Base-by-base conservation (phyloP, 2,113 vertebrate genomes). In the Tautogolabrus adspersus region DNA sequence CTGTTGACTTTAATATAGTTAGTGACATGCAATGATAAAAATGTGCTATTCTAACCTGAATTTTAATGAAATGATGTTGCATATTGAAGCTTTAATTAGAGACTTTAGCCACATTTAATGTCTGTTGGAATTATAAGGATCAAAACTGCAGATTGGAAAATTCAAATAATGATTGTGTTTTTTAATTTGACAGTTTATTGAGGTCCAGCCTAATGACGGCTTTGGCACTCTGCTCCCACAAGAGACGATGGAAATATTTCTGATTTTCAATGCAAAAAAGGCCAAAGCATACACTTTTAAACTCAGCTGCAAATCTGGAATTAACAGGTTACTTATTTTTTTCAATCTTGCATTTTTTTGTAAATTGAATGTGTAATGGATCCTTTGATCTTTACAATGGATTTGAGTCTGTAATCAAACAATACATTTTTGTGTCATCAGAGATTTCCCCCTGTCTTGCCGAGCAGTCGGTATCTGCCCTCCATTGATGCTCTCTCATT, bases 191-290 rank as follows among this genome's bases (percentile, higher is more conserved):
- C 89, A 99, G 97, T 97, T 93, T 77, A 82, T 97, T 61, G 96
- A 98, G 57, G 80, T 99, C 75, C 96, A 98, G 38, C 97, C 97
- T 46, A 95, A 90, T 0, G 95, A 98, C 0, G 97, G 98, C 22
- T 94, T 98, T 68, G 97, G 97, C 51, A 94, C 92, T 0, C 82
- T 99, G 77, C 94, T 98, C 51, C 97, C 98, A 0, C 92, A 95
- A 79, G 97, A 98, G 69, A 96, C 92, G 0, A 72, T 98, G 87
- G 87, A 86, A 0, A 22, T 99, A 0, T 91, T 96, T 9, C n/a
- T 99, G 62, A 94, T 97, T 77, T 97, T 99, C 87, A 97, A 95
- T 67, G 92, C 96, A 49, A 86, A 59, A 60, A 93, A 92, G 62
- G 95, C 96, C 5, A 94, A 84, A 40, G 93, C 95, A 19, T 96